Base-by-base conservation (phyloP, 2,797 vertebrate species). In the Tapera naevia region DNA sequence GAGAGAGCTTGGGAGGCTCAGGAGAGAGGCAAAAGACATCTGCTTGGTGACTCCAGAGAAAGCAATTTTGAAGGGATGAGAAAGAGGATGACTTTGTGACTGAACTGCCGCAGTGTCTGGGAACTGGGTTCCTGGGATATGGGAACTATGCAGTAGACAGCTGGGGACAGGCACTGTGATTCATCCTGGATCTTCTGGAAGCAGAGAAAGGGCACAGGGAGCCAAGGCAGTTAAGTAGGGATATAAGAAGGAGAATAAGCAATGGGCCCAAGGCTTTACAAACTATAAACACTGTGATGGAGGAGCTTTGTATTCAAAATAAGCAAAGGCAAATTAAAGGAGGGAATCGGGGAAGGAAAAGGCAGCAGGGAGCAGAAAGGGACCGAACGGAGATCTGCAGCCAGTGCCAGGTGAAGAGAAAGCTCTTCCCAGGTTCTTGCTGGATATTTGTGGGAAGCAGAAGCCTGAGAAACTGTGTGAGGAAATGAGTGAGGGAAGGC, bases 281-380 rank as follows among this genome's bases (percentile, higher is more conserved):
- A 88, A 94, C 66, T 93, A 2, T 95, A 97, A 97, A 97, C 95
- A 96, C 53, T 87, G 72, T 5, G 19, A 61, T 78, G 86, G 84
- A 86, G 67, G 57, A 92, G 88, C 79, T 91, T 62, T 95, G 86
- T 62, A 94, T 53, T 94, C 91, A 86, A 95, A 96, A 96, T 78
- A 96, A 97, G 93, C 95, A 95, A 87, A 96, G 78, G 85, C 88
- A 91, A 93, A 95, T 95, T 92, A 91, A 96, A 95, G 57, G 58
- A 89, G 69, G 71, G 75, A 57, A 62, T 17, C 12, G 45, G 48
- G 74, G 80, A 71, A 88, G 50, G 81, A 61, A 85, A 25, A 87
- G 61, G 2, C 21, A 70, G 23, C 33, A 37, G 23, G 5, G 84
- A 90, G 61, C 28, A 80, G 71, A 41, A 71, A 74, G 51, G 67